Conservation (phyloP, 1,140 invertebrate genomes). For the Drosophila willistoni region DNA sequence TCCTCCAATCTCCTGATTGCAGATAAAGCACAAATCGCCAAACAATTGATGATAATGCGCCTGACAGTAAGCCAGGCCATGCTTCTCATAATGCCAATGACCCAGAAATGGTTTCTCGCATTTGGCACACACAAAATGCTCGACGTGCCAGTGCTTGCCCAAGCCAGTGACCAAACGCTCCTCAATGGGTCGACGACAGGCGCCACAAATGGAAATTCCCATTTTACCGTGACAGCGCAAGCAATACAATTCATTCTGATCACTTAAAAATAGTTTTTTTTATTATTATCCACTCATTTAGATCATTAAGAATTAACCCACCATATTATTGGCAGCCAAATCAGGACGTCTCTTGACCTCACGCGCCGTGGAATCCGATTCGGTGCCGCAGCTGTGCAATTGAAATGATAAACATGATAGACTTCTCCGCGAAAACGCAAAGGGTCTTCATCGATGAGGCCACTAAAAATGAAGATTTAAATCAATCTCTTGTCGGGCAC, state of each 20-base stretch:
- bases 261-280: neutral
- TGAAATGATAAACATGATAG: conserved; percentile 99
- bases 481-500: neutral
- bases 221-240: conserved; percentile 99
- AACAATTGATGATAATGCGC: conserved; percentile 99
- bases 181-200: conserved; percentile 97
- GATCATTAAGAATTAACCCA: conserved; percentile 12
- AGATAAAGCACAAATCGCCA: conserved; percentile 99
- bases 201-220: conserved; percentile 98
- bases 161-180: conserved; percentile 98
- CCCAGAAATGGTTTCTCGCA: conserved; percentile 99
- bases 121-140: conserved; percentile 99
- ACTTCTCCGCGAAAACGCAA: conserved; percentile 98
- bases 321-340: conserved; percentile 94
- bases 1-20: conserved; percentile 98
- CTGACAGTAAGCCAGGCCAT: conserved; percentile 99
- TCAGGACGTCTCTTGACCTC: conserved; percentile 96
- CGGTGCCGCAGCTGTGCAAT: conserved; percentile 95
- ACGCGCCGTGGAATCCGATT: conserved; percentile 94
- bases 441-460: conserved; percentile 98
- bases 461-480: conserved; percentile 84
- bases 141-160: conserved; percentile 99
- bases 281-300: too few relatives aligned
- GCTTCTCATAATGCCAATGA: conserved; percentile 99
- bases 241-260: conserved; percentile 95